Evolutionary conservation across 2,888 invertebrate genomes (phyloP).

Genomic region (Eilema depressum): DNA sequence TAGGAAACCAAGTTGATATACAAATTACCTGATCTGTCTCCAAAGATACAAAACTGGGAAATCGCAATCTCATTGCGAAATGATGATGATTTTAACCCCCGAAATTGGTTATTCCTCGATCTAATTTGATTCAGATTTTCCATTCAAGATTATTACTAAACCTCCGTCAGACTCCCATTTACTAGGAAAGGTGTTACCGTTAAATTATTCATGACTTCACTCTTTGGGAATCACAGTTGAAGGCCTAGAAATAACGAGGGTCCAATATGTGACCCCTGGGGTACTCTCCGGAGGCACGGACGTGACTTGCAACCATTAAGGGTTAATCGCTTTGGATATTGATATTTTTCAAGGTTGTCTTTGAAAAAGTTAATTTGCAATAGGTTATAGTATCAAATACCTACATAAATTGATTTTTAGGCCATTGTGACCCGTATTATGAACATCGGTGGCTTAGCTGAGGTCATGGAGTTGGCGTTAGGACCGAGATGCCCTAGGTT

Average conservation of each 20-base stretch:
- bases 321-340: conserved; percentile 11
- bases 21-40: too few relatives aligned
- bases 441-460: too few relatives aligned
- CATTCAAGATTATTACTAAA: conserved; percentile 5
- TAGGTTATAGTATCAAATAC: too few relatives aligned
- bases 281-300: neutral
- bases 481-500: too few relatives aligned
- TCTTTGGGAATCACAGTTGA: conserved; percentile 19
- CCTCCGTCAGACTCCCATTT: conserved; percentile 8
- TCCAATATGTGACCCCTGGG: conserved; percentile 18
- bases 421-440: too few relatives aligned
- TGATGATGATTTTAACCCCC: too few relatives aligned
- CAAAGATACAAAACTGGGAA: too few relatives aligned
- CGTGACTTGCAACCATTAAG: conserved; percentile 12
- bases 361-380: too few relatives aligned
- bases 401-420: too few relatives aligned
- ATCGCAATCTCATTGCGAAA: too few relatives aligned
- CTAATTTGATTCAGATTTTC: neutral
- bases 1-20: too few relatives aligned
- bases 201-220: conserved; percentile 22
- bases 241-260: conserved; percentile 13
- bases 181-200: conserved; percentile 10
- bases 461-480: too few relatives aligned
- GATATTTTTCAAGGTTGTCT: neutral
- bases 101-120: neutral